A percentile compares a stretch with the other conserved stretches of the same genome.
Evolutionary conservation across 2,888 invertebrate species (phyloP).

Genomic region (Alsophila aescularia): DNA sequence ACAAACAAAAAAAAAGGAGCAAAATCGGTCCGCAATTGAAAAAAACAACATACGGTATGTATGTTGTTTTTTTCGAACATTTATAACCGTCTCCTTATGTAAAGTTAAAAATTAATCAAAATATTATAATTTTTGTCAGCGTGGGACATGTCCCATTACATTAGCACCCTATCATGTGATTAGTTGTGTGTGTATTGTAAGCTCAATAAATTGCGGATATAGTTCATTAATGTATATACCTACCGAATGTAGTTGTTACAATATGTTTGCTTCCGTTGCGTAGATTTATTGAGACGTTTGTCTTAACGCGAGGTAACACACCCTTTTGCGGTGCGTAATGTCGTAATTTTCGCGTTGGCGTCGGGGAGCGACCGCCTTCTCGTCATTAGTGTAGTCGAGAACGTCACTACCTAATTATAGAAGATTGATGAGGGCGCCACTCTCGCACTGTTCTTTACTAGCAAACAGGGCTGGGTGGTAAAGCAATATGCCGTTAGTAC

Average conservation of each 20-base stretch:
- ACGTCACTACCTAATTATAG: conserved; percentile 72
- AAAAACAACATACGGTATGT: too few relatives aligned
- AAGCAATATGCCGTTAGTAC: background rate
- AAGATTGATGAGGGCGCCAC: conserved; percentile 71
- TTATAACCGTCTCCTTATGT: too few relatives aligned
- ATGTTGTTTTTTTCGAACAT: too few relatives aligned
- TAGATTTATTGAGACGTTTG: conserved; percentile 22
- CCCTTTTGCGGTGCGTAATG: conserved; percentile 32
- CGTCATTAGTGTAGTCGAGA: conserved; percentile 67
- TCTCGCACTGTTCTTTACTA: conserved; percentile 53
- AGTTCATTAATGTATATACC: too few relatives aligned
- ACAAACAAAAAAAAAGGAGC: too few relatives aligned
- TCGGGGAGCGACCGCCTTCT: conserved; percentile 44
- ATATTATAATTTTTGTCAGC: too few relatives aligned
- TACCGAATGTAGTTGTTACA: background rate
- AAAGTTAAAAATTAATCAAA: too few relatives aligned
- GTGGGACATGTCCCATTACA: too few relatives aligned
- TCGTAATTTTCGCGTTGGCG: conserved; percentile 52
- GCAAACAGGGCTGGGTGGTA: conserved; percentile 30
- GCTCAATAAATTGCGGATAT: too few relatives aligned
- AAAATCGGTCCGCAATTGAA: too few relatives aligned
- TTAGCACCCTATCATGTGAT: too few relatives aligned
- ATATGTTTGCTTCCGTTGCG: background rate
- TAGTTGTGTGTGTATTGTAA: too few relatives aligned
- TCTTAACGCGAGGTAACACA: conserved; percentile 14